phyloP scores from a whole-genome alignment of 2,113 vertebrate species.

The Pogonocichla stellata region DNA sequence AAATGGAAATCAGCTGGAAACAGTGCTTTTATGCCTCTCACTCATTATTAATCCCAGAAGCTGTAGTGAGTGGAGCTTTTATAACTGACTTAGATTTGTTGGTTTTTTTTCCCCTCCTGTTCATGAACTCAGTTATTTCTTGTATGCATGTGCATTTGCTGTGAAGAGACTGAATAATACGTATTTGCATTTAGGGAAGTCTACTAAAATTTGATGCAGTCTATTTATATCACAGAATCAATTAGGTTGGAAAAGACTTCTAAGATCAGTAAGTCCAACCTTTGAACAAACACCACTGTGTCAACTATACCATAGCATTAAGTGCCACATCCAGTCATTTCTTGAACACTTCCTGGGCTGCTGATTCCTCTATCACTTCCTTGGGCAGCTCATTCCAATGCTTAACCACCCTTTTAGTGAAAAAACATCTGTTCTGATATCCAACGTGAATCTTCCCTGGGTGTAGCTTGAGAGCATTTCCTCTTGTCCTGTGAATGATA shows the following conservation, averaged over 20 bases:
- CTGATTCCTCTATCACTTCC: neutral
- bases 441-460: neutral
- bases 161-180: neutral
- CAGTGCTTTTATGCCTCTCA: neutral
- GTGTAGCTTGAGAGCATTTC: neutral
- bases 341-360: neutral
- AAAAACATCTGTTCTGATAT: neutral
- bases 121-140: neutral
- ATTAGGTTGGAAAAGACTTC: neutral
- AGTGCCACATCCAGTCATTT: neutral
- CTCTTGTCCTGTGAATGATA: neutral
- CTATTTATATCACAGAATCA: neutral
- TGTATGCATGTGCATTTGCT: neutral
- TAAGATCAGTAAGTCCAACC: neutral
- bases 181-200: neutral
- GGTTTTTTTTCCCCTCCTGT: accelerated
- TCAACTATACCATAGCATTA: neutral
- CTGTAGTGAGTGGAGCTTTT: neutral
- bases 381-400: neutral
- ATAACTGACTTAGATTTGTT: neutral
- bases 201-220: neutral
- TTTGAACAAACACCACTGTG: neutral
- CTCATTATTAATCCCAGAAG: slow-evolving; percentile 12
- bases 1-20: slow-evolving; percentile 48
- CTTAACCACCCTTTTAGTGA: neutral